A percentile compares a stretch with the other conserved stretches of the same genome.
Evolutionary conservation across 2,888 invertebrate species (phyloP).

Genomic region (Drosophila demipolita): DNA sequence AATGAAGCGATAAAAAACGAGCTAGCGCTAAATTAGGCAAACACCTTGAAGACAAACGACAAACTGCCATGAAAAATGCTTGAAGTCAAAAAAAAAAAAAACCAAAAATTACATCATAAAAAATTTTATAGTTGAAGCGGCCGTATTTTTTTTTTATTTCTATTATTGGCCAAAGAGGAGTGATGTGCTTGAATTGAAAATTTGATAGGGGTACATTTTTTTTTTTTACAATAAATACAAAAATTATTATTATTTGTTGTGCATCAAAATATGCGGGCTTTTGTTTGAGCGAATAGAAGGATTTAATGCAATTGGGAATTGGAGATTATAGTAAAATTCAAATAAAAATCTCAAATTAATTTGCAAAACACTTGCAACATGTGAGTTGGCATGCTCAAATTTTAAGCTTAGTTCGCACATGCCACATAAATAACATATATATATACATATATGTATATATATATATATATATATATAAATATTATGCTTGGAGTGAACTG

Average conservation of each 20-base stretch:
- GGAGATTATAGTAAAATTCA: no score
- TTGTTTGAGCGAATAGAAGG: background rate
- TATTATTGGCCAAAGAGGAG: conserved; percentile 16
- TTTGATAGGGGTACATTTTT: conserved; percentile 2
- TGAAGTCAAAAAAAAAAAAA: conserved; percentile 5
- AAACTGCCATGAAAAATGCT: conserved; percentile 37
- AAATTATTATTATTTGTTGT: background rate
- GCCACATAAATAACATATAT: background rate
- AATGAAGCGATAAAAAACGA: conserved; percentile 47
- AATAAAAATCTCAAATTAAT: background rate
- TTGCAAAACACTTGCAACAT: background rate
- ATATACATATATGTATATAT: background rate
- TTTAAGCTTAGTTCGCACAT: conserved; percentile 17
- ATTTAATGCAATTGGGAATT: background rate
- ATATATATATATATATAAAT: background rate
- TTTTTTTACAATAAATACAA: background rate
- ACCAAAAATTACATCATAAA: background rate
- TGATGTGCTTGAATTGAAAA: conserved; percentile 1
- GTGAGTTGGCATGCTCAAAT: conserved; percentile 6
- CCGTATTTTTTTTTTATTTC: background rate
- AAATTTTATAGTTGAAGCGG: conserved; percentile 12
- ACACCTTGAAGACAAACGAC: conserved; percentile 22
- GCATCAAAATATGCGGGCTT: conserved; percentile 10
- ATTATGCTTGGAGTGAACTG: conserved; percentile 1
- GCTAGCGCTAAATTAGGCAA: conserved; percentile 36